Base-by-base conservation (phyloP, 2,113 vertebrate species). In the Boleophthalmus pectinirostris region DNA sequence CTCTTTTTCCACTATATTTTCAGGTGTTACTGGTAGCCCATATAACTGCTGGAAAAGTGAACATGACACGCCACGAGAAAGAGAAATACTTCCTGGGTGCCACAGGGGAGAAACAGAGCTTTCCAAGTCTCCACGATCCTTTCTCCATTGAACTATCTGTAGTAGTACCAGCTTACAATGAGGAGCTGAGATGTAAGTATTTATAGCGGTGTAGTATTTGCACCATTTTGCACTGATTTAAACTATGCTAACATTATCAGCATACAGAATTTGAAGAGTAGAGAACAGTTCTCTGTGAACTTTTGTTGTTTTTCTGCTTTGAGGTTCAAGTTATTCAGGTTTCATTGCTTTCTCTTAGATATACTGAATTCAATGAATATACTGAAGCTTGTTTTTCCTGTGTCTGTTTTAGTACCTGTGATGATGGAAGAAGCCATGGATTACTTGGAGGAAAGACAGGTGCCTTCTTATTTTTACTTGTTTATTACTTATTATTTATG, bases 381-480 rank as follows among this genome's bases (percentile, higher is more conserved):
- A n/a, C n/a, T 64, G 45, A 63, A 24, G 74, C 12, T 12, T 25
- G 0, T 63, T 5, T 75, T 8, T 78, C 16, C 13, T 80, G 38
- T 80, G 45, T 89, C 69, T 21, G 13, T 85, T 92, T 21, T 86
- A 99, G 98, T 99, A 83, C 97, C 98, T 79, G 86, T 95, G 69
- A 99, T 99, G 98, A 93, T 99, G 95, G 94, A 98, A 83, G 98
- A 99, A 94, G 94, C 97, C 29, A 90, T 98, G 92, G 92, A 91
- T 46, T 99, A 97, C 88, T 90, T 99, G 75, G 96, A 99, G 85
- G 95, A 94, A 70, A 95, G 96, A 95, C 96, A 95, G 95, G 98
- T 98, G 82, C 72, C 66, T 63, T 21, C 68, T 77, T 67, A 75
- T 65, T 9, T 63, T 73, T 43, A 16, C 15, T 29, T 29, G 29